phyloP scores from a whole-genome alignment of 2,113 vertebrate genomes.

The Pongo abelii region DNA sequence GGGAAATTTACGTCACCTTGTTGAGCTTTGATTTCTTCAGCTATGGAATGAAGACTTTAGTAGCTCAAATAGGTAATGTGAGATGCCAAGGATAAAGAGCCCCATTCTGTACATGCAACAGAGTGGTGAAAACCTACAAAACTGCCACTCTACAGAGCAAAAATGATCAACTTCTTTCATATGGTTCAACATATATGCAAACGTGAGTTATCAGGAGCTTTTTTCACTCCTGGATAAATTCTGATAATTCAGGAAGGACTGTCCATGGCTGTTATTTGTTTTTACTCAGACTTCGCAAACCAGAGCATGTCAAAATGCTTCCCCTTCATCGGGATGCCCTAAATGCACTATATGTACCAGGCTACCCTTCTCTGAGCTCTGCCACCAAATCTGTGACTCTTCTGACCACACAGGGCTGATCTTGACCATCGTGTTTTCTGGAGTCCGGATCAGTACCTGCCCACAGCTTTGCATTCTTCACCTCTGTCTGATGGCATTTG shows the following conservation, averaged over 20 bases:
- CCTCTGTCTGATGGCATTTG: background rate
- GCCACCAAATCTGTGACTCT: background rate
- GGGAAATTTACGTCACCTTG: fast-evolving
- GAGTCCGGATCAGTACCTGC: background rate
- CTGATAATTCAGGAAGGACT: background rate
- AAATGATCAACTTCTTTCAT: background rate
- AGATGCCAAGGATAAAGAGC: background rate
- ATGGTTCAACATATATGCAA: background rate
- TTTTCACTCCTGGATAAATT: background rate
- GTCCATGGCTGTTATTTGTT: background rate
- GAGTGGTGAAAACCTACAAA: background rate
- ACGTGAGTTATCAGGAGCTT: background rate
- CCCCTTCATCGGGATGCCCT: background rate
- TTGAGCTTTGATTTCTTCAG: background rate
- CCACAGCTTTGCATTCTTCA: background rate
- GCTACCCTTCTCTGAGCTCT: background rate
- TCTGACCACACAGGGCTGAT: too few species aligned
- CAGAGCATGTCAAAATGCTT: background rate
- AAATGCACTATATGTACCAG: background rate
- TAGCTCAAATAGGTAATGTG: background rate
- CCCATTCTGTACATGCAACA: too few species aligned
- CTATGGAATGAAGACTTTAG: background rate
- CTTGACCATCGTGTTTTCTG: background rate
- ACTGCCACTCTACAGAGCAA: background rate
- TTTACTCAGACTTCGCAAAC: background rate